Evolutionary conservation across 2,888 invertebrate species (phyloP), one percentile per base, ranked within the genome.

Genomic region (Kryphioiulus occultus): DNA sequence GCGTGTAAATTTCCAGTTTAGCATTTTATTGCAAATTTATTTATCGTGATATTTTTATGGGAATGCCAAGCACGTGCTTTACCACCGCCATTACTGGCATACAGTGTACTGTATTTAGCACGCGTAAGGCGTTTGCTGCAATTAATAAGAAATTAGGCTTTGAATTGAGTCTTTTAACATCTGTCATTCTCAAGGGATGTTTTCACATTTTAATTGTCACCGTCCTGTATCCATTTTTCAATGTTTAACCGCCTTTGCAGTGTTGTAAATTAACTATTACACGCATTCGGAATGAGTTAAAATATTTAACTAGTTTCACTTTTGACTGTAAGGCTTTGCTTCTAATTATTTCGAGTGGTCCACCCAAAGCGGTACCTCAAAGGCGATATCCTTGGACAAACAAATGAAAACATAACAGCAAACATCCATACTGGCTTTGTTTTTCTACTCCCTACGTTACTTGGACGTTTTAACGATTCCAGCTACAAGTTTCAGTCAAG

Each of bases 1-100:
- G 78, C 78, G 78, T 78, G 78, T 78, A 78, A 78, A 78, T 78
- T 78, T 78, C 78, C 78, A 78, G 78, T 78, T 30, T 78, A 78
- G 30, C 78, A 32, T 78, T 78, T 78, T 78, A 78, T 78, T 30
- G 30, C 78, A 78, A 30, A 32, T 78, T 78, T 78, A 78, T 78
- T 78, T 78, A 30, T 78, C 30, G 30, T 78, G 78, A 78, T 78
- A 26, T 78, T 78, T 78, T 78, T 78, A 30, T 32, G 26, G 78
- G 78, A 30, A 78, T 78, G 30, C 15, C 30, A 32, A 78, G 78
- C 10, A 78, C 78, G 78, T 78, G 78, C 78, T 78, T 26, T 78
- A 26, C 78, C 1, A 26, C 17, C 78, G 17, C 78, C 26, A 17
- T 30, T 15, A 15, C 17, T 15, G 15, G 30, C 30, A 78, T 32